These are phyloP conservation scores for Troides helena DNA, from an alignment of 2,888 invertebrate species.

Conservation along the genomic window DNA sequence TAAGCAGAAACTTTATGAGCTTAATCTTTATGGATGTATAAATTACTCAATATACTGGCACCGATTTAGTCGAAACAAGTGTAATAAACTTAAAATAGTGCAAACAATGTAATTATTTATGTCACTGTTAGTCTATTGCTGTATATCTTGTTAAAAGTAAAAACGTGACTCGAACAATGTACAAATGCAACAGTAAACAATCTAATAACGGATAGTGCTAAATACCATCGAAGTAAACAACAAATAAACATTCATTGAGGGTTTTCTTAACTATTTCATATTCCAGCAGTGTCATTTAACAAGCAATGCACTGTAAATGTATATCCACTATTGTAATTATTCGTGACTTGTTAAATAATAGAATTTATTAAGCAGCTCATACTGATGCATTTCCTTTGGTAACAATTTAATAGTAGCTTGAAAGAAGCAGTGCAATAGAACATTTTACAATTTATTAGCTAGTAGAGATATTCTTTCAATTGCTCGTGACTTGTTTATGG, in stretches of 20 bases:
- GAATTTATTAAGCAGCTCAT: not conserved
- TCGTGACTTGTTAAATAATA: slow-evolving; percentile 19
- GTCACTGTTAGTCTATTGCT: slow-evolving; percentile 9
- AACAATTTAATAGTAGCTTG: not conserved
- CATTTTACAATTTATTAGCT: slow-evolving; percentile 8
- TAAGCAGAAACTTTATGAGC: not conserved
- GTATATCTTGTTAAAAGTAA: slow-evolving; percentile 4
- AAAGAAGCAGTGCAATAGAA: slow-evolving; percentile 14
- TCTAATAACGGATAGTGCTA: slow-evolving; percentile 4
- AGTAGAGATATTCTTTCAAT: slow-evolving; percentile 13
- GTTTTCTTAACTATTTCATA: slow-evolving; percentile 8
- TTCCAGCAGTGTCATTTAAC: not conserved
- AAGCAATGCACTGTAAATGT: slow-evolving; percentile 12
- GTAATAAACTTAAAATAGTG: not conserved
- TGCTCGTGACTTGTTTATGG: slow-evolving; percentile 21
- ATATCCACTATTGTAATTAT: slow-evolving; percentile 10
- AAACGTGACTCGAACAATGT: slow-evolving; percentile 23
- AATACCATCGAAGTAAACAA: slow-evolving; percentile 3
- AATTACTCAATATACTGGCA: not conserved
- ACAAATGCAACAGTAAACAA: slow-evolving; percentile 21
- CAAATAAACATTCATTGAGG: slow-evolving; percentile 7
- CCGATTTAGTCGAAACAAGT: not conserved
- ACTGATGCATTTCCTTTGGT: slow-evolving; percentile 8
- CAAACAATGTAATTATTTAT: slow-evolving; percentile 6
- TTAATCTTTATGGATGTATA: not conserved